Evolutionary conservation across 2,797 vertebrate genomes (phyloP).

Genomic region (Sebastes steindachneri): DNA sequence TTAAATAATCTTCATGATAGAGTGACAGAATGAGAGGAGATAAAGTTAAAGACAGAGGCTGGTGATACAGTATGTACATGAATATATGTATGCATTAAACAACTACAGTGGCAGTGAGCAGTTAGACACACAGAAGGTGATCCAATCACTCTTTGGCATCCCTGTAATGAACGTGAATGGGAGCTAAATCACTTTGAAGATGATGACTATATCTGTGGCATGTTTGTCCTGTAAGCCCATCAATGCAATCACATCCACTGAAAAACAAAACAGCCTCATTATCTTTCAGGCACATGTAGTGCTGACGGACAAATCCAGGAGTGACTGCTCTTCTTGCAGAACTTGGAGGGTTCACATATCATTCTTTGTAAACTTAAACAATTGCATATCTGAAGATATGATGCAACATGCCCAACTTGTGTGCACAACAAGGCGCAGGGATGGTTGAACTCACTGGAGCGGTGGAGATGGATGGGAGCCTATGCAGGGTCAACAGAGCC

Average conservation of each 20-base stretch:
- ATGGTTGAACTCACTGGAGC: constrained; percentile 74
- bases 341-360: not conserved
- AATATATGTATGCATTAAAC: constrained; percentile 2
- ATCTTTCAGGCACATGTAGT: constrained; percentile 11
- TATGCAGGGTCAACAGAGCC: constrained; percentile 84
- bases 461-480: constrained; percentile 75
- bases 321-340: not conserved
- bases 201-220: not conserved
- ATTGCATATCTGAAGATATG: not conserved
- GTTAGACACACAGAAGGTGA: constrained; percentile 11
- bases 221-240: not conserved
- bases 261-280: constrained; percentile 15
- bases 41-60: constrained; percentile 26
- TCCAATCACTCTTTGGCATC: constrained; percentile 13
- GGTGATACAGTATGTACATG: constrained; percentile 10
- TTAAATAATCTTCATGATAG: constrained; percentile 28
- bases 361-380: constrained; percentile 5
- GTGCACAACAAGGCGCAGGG: not conserved
- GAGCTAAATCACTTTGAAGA: not conserved
- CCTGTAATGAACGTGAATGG: constrained; percentile 7
- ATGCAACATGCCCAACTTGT: not conserved
- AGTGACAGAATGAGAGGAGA: constrained; percentile 39
- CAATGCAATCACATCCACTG: constrained; percentile 2
- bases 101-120: not conserved
- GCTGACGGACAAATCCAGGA: not conserved